A percentile compares a stretch with the other conserved stretches of the same genome.
phyloP scores from a whole-genome alignment of 30 jellyfish, hydroid and myxozoan species.

The Aurelia aurita complex sp. Pacific region DNA sequence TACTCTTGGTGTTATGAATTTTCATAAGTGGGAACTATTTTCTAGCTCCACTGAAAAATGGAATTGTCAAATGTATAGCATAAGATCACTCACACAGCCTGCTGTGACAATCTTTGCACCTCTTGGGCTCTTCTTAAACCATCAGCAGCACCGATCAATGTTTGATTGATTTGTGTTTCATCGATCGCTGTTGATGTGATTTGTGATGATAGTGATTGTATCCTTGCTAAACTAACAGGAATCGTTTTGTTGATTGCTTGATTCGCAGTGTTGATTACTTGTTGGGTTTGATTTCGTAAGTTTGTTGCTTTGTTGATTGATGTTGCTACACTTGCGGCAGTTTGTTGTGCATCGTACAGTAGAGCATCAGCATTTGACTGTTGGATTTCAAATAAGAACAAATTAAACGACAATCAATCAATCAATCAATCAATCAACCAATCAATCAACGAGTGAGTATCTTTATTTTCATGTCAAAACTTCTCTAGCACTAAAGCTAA shows the following conservation, averaged over 20 bases:
- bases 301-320: conserved; percentile 53
- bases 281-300: conserved; percentile 65
- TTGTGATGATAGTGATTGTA: conserved; percentile 77
- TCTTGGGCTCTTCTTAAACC: conserved; percentile 88
- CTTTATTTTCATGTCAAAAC: too few species aligned
- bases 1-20: too few species aligned
- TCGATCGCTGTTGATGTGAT: conserved; percentile 71
- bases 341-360: conserved; percentile 75
- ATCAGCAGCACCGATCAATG: conserved; percentile 84
- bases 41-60: too few species aligned
- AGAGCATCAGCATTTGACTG: conserved; percentile 91
- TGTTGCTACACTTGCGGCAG: conserved; percentile 58
- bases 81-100: conserved; percentile 78
- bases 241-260: conserved; percentile 54
- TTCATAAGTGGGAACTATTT: too few species aligned
- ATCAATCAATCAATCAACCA: too few species aligned
- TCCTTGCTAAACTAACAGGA: conserved; percentile 67
- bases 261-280: conserved; percentile 42
- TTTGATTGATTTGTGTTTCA: conserved; percentile 80
- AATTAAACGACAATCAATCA: too few species aligned
- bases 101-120: conserved; percentile 83
- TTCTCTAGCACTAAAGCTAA: too few species aligned
- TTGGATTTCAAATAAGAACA: neutral
- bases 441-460: too few species aligned
- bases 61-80: too few species aligned